phyloP scores from a whole-genome alignment of 1,140 invertebrate genomes.

The Araneus ventricosus region DNA sequence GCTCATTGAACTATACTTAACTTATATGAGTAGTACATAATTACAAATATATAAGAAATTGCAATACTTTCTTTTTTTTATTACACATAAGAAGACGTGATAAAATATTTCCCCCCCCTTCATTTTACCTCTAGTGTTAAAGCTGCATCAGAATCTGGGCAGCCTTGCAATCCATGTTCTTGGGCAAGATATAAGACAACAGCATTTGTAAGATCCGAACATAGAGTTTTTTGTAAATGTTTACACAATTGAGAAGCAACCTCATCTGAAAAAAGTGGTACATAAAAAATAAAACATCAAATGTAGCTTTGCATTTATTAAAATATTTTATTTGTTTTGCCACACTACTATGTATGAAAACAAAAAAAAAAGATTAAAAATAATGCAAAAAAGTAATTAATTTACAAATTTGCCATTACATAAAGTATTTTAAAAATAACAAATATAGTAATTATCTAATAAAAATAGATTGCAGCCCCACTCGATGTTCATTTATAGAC shows the following conservation, averaged over 20 bases:
- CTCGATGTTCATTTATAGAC: too few species aligned
- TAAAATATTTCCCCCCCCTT: not conserved
- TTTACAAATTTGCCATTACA: too few species aligned
- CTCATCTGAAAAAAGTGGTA: slow-evolving; percentile 80
- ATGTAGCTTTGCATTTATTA: not conserved
- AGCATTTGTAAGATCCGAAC: slow-evolving; percentile 89
- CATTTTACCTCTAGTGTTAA: slow-evolving; percentile 80
- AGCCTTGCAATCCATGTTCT: slow-evolving; percentile 79
- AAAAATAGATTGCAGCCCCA: too few species aligned
- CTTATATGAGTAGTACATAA: too few species aligned
- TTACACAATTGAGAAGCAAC: slow-evolving; percentile 86
- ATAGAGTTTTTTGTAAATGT: slow-evolving; percentile 92
- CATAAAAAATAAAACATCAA: too few species aligned
- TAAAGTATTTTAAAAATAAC: too few species aligned
- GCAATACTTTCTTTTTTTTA: too few species aligned
- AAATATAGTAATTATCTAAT: not conserved
- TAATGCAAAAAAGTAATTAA: too few species aligned
- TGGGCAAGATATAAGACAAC: slow-evolving; percentile 83
- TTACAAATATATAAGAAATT: too few species aligned
- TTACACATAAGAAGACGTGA: not conserved
- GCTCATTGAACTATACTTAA: too few species aligned
- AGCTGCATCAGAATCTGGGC: slow-evolving; percentile 42
- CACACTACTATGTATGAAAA: not conserved
- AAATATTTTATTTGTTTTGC: not conserved
- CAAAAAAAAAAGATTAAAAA: not conserved